Base-by-base conservation (phyloP, 2,888 invertebrate species). In the Anoncus sp. region DNA sequence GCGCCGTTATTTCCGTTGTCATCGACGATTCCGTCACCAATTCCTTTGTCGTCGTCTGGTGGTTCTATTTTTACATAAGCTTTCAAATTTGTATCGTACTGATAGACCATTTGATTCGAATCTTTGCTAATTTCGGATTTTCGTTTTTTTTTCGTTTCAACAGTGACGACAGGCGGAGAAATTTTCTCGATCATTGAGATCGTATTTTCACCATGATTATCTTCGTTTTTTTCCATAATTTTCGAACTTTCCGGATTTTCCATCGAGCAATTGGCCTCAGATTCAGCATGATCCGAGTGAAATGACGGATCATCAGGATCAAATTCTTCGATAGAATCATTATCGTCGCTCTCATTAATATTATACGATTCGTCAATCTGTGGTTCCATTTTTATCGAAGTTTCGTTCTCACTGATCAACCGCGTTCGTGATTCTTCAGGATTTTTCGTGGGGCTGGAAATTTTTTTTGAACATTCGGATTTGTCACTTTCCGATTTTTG, bases 281-380 rank as follows among this genome's bases (percentile, higher is more conserved):
- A 82, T 14, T 84, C 83, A 4, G 24, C 65, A 2, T 63, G 69
- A 20, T 87, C 86, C 6, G 82, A 83, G 43, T 87, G 84, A 71
- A 85, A 85, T 0, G 84, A 80, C 24, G 86, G 85, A 81, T 90
- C 88, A 5, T 89, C 89, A 0, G 90, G 90, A 84, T 91, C 90
- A 63, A 91, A 90, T 80, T 91, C 90, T 76, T 90, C 90, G 31
- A 90, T 85, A 1, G 89, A 89, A 49, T 90, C 89, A 51, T 87
- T 85, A 51, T 87, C 88, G 40, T 85, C 86, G 38, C 81, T 85
- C 24, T 77, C 72, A 20, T 73, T 77, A 0, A 53, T 14, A n/a
- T 12, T 38, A 9, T 14, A 51, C 18, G 59, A 24, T 7, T 74
- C 40, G 1, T 49, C 22, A 2, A 0, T 18, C 14, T 60, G 35